Percentiles rank a stretch among this genome's conserved stretches.
Conservation (phyloP, 2,113 vertebrate species). For the Pipra filicauda region DNA sequence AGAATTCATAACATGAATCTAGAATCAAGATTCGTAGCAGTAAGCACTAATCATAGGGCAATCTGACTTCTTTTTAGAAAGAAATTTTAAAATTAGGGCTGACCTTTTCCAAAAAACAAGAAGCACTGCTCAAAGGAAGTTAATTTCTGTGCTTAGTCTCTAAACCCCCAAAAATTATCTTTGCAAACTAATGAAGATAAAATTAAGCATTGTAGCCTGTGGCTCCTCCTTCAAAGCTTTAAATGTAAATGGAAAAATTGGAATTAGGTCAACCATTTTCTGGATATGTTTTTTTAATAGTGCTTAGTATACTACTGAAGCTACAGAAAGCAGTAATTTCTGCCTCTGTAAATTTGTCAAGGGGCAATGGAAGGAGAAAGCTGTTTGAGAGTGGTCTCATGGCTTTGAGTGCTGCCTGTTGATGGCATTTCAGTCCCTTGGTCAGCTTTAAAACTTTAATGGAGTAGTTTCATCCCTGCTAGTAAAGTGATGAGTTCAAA, state of each 20-base stretch:
- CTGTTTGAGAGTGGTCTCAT: neutral
- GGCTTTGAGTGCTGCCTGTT: neutral
- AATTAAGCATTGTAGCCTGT: constrained; percentile 2
- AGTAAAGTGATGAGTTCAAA: neutral
- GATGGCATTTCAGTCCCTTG: neutral
- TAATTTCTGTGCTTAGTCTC: neutral
- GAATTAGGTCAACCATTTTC: constrained; percentile 11
- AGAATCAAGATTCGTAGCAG: neutral
- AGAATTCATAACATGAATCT: too few relatives aligned
- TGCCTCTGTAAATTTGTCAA: neutral
- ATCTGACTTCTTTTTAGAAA: neutral
- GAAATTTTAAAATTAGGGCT: neutral
- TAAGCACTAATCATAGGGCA: neutral
- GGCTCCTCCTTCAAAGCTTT: constrained; percentile 13
- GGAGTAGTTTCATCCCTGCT: neutral
- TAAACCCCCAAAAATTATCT: constrained; percentile 26
- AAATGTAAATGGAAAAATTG: neutral
- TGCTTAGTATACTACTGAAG: neutral
- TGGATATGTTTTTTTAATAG: neutral
- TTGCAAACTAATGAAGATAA: constrained; percentile 22
- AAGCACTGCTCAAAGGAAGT: neutral
- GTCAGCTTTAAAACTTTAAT: neutral
- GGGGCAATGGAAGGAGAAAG: neutral
- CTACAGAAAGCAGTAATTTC: neutral
- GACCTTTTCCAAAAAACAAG: neutral